These are phyloP conservation scores for Acanthosoma haemorrhoidale DNA, from an alignment of 2,888 invertebrate genomes.

Conservation along the genomic window DNA sequence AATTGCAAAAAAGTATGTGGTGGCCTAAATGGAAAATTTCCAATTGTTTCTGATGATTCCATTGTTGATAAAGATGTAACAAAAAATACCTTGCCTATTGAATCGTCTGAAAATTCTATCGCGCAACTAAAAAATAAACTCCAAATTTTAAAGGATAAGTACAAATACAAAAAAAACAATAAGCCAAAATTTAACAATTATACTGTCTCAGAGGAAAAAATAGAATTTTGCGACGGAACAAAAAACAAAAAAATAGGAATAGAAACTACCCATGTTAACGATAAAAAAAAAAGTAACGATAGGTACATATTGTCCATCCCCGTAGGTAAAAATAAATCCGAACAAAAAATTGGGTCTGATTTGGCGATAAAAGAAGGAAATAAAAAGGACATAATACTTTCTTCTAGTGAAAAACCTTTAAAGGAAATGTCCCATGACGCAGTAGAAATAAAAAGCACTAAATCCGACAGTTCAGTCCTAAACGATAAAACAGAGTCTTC, in stretches of 20 bases:
- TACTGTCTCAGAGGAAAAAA: no score
- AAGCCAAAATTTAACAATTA: no score
- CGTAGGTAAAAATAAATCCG: no score
- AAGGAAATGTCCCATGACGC: not conserved
- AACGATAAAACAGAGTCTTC: not conserved
- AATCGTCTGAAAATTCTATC: not conserved
- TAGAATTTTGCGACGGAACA: not conserved
- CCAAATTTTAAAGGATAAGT: not conserved
- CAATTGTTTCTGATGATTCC: not conserved
- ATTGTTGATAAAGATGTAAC: not conserved
- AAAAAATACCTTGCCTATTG: not conserved
- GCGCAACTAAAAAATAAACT: not conserved
- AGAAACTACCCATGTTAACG: no score
- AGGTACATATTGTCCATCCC: no score
- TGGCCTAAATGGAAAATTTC: not conserved
- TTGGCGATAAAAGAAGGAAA: no score
- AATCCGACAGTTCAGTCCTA: not conserved
- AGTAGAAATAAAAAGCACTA: not conserved
- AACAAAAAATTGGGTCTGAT: no score
- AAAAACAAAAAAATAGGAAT: no score
- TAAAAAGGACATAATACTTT: no score
- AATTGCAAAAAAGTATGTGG: not conserved
- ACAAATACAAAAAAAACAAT: not conserved
- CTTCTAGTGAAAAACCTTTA: not conserved
- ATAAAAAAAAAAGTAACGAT: no score